Base-by-base conservation (phyloP, 2,888 invertebrate genomes). In the Harpalus rubripes region DNA sequence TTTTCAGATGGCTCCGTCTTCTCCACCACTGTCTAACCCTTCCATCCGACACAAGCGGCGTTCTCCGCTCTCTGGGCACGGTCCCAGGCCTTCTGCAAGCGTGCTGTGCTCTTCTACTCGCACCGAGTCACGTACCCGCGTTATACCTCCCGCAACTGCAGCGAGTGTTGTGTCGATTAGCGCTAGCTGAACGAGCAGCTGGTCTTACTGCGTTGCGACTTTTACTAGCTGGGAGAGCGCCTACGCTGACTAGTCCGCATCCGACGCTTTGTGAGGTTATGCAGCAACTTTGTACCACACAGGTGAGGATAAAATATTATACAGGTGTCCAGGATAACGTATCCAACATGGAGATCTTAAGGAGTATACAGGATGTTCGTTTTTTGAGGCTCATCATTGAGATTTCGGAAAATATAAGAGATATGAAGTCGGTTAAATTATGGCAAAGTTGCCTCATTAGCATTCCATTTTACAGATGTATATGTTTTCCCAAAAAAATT, bases 11-110 rank as follows among this genome's bases (percentile, higher is more conserved):
- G 98, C 93, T 97, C 86, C 93, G 96, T 86, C 93, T 98, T 86
- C 92, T 98, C 63, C 95, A 96, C 87, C 95, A 96, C 88, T 97
- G 97, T 89, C 93, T 96, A 86, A 94, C 94, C 78, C 89, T 92
- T 32, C 91, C 92, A 26, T 10, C 63, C 1, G 22, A 63, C 22
- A 7, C 63, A 4, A 10, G 8, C 63, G 10, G 10, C 44, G 44
- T 68, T 15, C n/a, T 39, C n/a, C 26, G 26, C 3, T 12, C 68
- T 4, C 44, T 52, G 44, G 44, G 10, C 44, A 12, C 44, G 12
- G 63, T 63, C 1, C 93, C 94, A 0, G 94, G 95, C 86, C 93
- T 96, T 78, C 90, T 96, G 32, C 94, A 94, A 88, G 94, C 95
- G 0, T 95, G 95, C 88, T 95, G 95, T 88, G 95, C 95, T 15